A percentile compares a stretch with the other conserved stretches of the same genome.
Conservation (phyloP, 2,888 invertebrate genomes). For the Apocheima hispidaria region DNA sequence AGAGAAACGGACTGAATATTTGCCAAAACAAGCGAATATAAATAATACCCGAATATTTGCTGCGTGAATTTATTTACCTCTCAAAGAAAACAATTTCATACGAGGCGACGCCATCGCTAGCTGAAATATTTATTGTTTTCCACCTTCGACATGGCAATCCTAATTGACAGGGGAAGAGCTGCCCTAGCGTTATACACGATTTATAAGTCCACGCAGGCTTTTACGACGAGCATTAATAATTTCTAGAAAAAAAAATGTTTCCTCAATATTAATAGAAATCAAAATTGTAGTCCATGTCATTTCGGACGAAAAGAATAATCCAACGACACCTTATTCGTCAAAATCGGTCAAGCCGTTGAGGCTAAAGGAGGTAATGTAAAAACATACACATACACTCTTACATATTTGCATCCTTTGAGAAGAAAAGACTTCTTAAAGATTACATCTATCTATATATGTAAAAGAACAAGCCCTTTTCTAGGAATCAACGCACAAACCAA, state of each 20-base stretch:
- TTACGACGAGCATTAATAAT: conserved; percentile 4
- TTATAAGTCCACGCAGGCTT: conserved; percentile 31
- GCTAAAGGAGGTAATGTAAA: too few relatives aligned
- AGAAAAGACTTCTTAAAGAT: too few relatives aligned
- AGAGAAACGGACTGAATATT: not conserved
- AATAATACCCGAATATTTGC: conserved; percentile 15
- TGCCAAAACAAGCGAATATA: conserved; percentile 12
- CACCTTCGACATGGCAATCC: conserved; percentile 43
- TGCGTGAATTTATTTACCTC: conserved; percentile 13
- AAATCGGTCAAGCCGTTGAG: too few relatives aligned
- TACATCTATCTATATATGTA: too few relatives aligned
- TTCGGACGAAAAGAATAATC: too few relatives aligned
- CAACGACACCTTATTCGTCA: too few relatives aligned
- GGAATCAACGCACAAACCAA: too few relatives aligned
- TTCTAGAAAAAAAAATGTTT: not conserved
- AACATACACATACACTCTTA: too few relatives aligned
- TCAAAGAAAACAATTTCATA: conserved; percentile 25
- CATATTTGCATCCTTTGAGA: too few relatives aligned
- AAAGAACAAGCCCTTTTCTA: too few relatives aligned
- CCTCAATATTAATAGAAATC: too few relatives aligned
- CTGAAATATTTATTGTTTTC: conserved; percentile 37
- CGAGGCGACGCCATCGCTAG: conserved; percentile 9
- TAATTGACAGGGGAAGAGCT: conserved; percentile 50
- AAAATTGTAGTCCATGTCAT: too few relatives aligned
- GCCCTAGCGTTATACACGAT: conserved; percentile 15